Evolutionary conservation across 2,888 invertebrate genomes (phyloP), one percentile per base, ranked within the genome.

Genomic region (Choreutis nemorana): DNA sequence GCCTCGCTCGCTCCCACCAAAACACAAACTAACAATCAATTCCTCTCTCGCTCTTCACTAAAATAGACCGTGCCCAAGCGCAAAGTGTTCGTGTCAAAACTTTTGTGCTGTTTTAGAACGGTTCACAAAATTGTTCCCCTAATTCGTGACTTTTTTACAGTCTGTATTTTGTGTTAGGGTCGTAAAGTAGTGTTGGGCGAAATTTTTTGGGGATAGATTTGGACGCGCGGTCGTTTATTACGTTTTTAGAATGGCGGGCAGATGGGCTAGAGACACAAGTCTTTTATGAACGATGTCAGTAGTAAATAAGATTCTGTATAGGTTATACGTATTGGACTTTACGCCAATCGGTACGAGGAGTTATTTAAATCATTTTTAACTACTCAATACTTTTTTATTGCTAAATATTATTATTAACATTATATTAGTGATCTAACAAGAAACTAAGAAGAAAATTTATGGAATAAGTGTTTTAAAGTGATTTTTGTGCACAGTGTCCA

Each of bases 61-160:
- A 78, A 78, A 78, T 78, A 78, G 78, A 78, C 66, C 67, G 68
- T 75, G 78, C 78, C 67, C 78, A 77, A 73, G 78, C 77, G 78
- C 78, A 78, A 72, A 71, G 66, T 65, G 66, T 67, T 71, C 72
- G 70, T 71, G 78, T 78, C 78, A 78, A 78, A 77, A 77, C 57
- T 78, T 77, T 77, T 70, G 71, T 77, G 64, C 71, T 66, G 67
- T 61, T 57, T 57, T 50, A 56, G 60, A 73, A 75, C 75, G 72
- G 77, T 63, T 73, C 73, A 78, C 77, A 73, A 77, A 75, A 73
- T 70, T 68, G 60, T 75, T 75, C 77, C 77, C 77, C 77, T 73
- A 70, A 73, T 65, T 72, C 59, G 55, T 65, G 61, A 60, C 62
- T 70, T 77, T 77, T 67, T 34, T 57, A 68, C 77, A 78, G 73